Percentiles rank a stretch among this genome's conserved stretches.
Conservation (phyloP, 2,888 invertebrate genomes). For the Drosophila incognita region DNA sequence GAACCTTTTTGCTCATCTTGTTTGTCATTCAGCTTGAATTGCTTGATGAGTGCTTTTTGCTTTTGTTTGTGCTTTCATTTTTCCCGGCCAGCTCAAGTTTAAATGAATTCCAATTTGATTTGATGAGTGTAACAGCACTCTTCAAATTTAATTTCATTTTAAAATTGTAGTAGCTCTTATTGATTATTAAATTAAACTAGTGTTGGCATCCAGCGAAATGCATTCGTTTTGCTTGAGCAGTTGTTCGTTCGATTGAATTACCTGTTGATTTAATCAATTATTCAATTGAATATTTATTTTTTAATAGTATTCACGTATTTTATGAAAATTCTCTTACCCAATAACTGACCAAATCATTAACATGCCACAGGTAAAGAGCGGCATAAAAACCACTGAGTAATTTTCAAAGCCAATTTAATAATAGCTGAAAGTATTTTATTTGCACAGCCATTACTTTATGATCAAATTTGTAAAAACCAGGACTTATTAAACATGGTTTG, state of each 20-base stretch:
- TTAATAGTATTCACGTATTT: background rate
- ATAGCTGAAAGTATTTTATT: background rate
- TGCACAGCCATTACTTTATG: background rate
- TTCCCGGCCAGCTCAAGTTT: constrained; percentile 11
- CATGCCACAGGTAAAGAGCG: background rate
- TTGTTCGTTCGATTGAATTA: background rate
- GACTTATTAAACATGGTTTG: background rate
- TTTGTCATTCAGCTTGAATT: constrained; percentile 27
- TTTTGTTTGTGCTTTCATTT: constrained; percentile 1
- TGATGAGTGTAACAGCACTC: background rate
- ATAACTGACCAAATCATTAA: background rate
- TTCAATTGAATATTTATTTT: background rate
- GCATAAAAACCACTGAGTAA: background rate
- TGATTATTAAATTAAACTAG: background rate
- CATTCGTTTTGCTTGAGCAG: background rate
- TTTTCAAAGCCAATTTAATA: background rate
- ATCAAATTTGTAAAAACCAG: background rate
- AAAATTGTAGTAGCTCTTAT: background rate
- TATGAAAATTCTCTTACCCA: background rate
- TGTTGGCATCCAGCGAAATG: background rate
- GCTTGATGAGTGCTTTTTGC: constrained; percentile 10
- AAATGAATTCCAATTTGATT: constrained; percentile 27
- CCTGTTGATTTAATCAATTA: constrained; percentile 1
- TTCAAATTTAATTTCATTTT: constrained; percentile 1
- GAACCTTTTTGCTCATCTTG: constrained; percentile 33